Percentiles rank a stretch among this genome's conserved stretches.
Evolutionary conservation across 2,888 invertebrate species (phyloP).

Genomic region (Lumbricus terrestris): DNA sequence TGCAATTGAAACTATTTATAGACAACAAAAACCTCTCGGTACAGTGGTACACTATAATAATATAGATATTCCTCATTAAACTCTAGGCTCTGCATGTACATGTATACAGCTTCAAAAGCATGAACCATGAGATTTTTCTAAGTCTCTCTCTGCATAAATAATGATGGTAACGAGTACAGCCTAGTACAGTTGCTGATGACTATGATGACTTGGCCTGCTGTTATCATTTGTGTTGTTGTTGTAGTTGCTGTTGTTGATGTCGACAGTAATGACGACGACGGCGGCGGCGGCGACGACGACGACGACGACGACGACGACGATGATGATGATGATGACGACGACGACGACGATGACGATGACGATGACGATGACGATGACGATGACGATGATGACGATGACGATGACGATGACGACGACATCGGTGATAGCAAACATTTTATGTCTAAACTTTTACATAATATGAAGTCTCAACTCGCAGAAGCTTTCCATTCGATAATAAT

Average conservation of each 20-base stretch:
- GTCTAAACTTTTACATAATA: background rate
- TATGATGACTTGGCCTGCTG: background rate
- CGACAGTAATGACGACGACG: background rate
- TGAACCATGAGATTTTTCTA: background rate
- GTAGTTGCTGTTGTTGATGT: background rate
- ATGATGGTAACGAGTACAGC: background rate
- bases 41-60: too few species aligned
- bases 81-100: background rate
- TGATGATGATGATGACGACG: conserved; percentile 24
- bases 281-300: conserved; percentile 6
- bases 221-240: background rate
- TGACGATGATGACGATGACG: background rate
- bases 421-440: background rate
- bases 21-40: too few species aligned
- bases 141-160: background rate
- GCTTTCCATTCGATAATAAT: too few species aligned
- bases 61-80: background rate
- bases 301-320: conserved; percentile 24
- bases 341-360: background rate
- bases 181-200: background rate
- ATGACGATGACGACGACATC: background rate
- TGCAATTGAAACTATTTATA: too few species aligned
- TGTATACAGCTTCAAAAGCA: background rate
- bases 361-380: background rate
- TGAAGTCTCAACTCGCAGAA: too few species aligned